These are phyloP conservation scores for Odontothrips loti DNA, from an alignment of 2,888 invertebrate genomes.

Conservation along the genomic window DNA sequence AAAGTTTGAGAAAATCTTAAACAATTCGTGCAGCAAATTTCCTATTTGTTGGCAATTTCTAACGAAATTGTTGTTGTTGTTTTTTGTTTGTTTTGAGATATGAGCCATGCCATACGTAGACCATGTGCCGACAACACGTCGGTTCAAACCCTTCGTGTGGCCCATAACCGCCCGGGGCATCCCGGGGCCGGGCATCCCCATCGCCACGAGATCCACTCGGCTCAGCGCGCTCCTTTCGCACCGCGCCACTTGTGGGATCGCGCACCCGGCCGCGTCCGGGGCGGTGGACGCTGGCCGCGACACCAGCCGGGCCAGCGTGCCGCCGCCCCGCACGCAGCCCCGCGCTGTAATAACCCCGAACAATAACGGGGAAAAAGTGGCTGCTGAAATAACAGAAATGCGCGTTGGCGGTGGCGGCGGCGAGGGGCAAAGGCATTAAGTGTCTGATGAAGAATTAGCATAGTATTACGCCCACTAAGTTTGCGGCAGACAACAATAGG, in stretches of 20 bases:
- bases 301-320: not conserved
- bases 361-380: constrained; percentile 22
- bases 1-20: too few species aligned
- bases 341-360: not conserved
- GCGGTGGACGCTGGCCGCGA: too few species aligned
- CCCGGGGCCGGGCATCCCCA: not conserved
- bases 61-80: too few species aligned
- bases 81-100: too few species aligned
- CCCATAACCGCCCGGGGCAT: too few species aligned
- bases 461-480: constrained; percentile 16
- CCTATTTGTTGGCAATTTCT: too few species aligned
- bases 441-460: constrained; percentile 21
- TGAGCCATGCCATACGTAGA: too few species aligned
- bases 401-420: not conserved
- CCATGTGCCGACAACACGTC: too few species aligned
- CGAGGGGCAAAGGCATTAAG: not conserved
- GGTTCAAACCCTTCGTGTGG: too few species aligned
- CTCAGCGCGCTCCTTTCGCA: not conserved
- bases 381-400: constrained; percentile 13
- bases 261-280: too few species aligned
- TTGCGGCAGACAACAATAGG: constrained; percentile 7
- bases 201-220: not conserved
- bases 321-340: not conserved
- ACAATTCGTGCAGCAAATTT: too few species aligned
- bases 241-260: not conserved